Conservation (phyloP, 2,113 vertebrate genomes). For the Odocoileus hemionus region DNA sequence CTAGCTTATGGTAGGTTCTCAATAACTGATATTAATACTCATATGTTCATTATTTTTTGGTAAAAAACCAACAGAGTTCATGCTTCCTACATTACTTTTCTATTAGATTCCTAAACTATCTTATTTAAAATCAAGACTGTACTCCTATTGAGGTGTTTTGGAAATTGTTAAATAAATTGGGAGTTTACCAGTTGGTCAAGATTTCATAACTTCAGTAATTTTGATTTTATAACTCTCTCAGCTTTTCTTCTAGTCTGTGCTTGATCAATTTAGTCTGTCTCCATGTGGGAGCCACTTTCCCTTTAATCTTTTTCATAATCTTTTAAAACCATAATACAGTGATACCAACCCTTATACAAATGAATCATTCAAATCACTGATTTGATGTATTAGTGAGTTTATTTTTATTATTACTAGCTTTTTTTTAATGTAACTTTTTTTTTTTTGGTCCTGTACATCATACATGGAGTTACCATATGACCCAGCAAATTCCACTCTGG, state of each 20-base stretch:
- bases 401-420: background rate
- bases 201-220: background rate
- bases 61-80: background rate
- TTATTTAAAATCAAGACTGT: background rate
- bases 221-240: slow-evolving; percentile 16
- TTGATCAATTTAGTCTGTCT: background rate
- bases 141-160: background rate
- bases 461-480: background rate
- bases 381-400: background rate
- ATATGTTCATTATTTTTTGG: background rate
- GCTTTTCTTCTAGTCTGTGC: background rate
- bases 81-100: background rate
- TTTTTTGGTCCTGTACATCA: background rate
- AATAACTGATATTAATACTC: background rate
- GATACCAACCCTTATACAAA: background rate
- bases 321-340: background rate
- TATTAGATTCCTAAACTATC: background rate
- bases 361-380: background rate
- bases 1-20: background rate
- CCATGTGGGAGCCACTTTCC: background rate
- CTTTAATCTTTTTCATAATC: background rate
- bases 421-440: background rate
- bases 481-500: background rate
- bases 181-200: background rate
- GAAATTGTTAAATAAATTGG: background rate